Evolutionary conservation across 2,888 invertebrate species (phyloP).

Genomic region (Acrocyrtus sp.): DNA sequence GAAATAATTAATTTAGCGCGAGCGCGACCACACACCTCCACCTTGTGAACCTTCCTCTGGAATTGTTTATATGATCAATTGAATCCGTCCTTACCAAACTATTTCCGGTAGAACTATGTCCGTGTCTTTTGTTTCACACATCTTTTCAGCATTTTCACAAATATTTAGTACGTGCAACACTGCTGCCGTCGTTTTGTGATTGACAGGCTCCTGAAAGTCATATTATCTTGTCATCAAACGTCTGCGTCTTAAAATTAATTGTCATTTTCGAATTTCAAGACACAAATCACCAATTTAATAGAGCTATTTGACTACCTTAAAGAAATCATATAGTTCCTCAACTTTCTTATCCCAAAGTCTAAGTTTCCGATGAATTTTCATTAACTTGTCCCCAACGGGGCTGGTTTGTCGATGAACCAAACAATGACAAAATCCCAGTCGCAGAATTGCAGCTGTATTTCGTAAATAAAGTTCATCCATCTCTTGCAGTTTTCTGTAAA

Average conservation of each 20-base stretch:
- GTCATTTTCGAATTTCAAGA: not conserved
- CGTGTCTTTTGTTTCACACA: not conserved
- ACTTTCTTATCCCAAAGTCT: conserved; percentile 27
- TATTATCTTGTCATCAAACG: too few relatives aligned
- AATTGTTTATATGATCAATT: too few relatives aligned
- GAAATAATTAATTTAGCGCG: too few relatives aligned
- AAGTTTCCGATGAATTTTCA: conserved; percentile 25
- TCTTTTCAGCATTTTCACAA: not conserved
- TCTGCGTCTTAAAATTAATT: too few relatives aligned
- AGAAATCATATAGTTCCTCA: conserved; percentile 21
- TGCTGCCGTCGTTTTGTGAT: conserved; percentile 15
- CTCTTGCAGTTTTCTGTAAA: conserved; percentile 23
- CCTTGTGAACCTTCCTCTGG: too few relatives aligned
- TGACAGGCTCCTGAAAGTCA: conserved; percentile 28
- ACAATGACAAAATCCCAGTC: conserved; percentile 34
- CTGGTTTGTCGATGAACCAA: conserved; percentile 39
- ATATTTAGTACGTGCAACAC: conserved; percentile 14
- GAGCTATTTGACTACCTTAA: too few relatives aligned
- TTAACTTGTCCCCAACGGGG: conserved; percentile 18
- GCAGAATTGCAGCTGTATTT: conserved; percentile 25
- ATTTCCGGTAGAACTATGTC: conserved; percentile 23
- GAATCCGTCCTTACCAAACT: conserved; percentile 30
- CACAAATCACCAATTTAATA: too few relatives aligned
- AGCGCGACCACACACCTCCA: too few relatives aligned
- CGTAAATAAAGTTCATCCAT: conserved; percentile 35